A percentile compares a stretch with the other conserved stretches of the same genome.
Conservation (phyloP, 2,888 invertebrate species). For the Polyploca ridens region DNA sequence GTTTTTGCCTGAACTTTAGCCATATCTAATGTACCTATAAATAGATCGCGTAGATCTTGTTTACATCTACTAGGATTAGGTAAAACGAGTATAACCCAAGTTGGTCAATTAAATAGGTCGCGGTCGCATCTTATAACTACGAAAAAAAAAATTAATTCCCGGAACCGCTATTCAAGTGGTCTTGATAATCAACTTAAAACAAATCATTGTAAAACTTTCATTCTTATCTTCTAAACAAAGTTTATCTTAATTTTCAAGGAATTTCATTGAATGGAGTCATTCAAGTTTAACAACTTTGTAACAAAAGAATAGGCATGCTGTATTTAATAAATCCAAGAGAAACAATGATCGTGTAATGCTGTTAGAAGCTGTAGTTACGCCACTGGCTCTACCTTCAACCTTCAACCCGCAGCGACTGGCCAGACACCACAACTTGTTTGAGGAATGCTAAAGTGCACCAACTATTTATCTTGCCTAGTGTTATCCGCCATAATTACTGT, state of each 20-base stretch:
- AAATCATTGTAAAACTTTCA: background rate
- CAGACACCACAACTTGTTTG: conserved; percentile 37
- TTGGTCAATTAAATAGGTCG: too few relatives aligned
- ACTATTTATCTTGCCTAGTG: conserved; percentile 43
- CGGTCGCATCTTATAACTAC: too few relatives aligned
- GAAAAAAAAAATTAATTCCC: too few relatives aligned
- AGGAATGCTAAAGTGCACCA: conserved; percentile 60
- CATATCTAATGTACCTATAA: background rate
- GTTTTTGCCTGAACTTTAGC: too few relatives aligned
- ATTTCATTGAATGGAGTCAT: background rate
- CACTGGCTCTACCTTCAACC: conserved; percentile 45
- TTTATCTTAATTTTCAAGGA: background rate
- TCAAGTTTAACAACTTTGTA: background rate
- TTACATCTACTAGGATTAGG: too few relatives aligned
- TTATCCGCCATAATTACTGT: conserved; percentile 36
- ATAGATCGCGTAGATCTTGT: background rate
- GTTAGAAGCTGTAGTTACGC: conserved; percentile 21
- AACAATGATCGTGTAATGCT: conserved; percentile 29
- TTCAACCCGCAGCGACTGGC: conserved; percentile 59
- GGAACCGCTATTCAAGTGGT: too few relatives aligned
- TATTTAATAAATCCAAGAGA: conserved; percentile 26
- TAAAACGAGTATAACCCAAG: background rate
- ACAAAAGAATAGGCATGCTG: background rate
- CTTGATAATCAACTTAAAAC: background rate
- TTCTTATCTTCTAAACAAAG: background rate